phyloP scores from a whole-genome alignment of 2,797 vertebrate species.

The Pseudotriccus pelzelni region DNA sequence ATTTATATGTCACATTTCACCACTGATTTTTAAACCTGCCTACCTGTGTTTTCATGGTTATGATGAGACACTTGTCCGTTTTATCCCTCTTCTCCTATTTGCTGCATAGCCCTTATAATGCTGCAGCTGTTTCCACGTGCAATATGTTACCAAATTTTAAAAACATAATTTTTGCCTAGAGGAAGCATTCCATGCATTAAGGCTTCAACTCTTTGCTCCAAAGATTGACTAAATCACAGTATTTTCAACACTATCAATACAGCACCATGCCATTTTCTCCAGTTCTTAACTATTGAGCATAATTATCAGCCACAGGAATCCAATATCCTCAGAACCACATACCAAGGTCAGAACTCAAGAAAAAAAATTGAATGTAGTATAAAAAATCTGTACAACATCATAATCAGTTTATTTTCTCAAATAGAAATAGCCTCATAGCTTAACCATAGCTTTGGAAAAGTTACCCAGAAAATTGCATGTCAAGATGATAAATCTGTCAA shows the following conservation, averaged over 20 bases:
- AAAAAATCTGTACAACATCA: slow-evolving; percentile 38
- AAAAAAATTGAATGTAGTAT: neutral
- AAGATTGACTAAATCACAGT: neutral
- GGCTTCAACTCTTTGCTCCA: neutral
- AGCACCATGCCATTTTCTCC: neutral
- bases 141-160: neutral
- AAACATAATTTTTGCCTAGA: neutral
- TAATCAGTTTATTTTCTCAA: slow-evolving; percentile 62
- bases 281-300: neutral
- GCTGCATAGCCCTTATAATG: neutral
- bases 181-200: neutral
- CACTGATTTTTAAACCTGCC: neutral
- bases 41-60: neutral
- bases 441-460: slow-evolving; percentile 63
- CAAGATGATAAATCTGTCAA: slow-evolving; percentile 75
- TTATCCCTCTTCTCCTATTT: neutral
- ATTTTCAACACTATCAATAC: neutral
- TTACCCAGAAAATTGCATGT: slow-evolving; percentile 68
- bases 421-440: slow-evolving; percentile 47
- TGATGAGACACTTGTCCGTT: neutral
- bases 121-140: neutral
- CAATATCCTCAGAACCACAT: neutral
- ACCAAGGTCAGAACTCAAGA: neutral
- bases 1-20: neutral
- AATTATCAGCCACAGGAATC: neutral